Percentiles rank a stretch among this genome's conserved stretches.
Conservation (phyloP, 2,113 vertebrate genomes). For the Carollia perspicillata region DNA sequence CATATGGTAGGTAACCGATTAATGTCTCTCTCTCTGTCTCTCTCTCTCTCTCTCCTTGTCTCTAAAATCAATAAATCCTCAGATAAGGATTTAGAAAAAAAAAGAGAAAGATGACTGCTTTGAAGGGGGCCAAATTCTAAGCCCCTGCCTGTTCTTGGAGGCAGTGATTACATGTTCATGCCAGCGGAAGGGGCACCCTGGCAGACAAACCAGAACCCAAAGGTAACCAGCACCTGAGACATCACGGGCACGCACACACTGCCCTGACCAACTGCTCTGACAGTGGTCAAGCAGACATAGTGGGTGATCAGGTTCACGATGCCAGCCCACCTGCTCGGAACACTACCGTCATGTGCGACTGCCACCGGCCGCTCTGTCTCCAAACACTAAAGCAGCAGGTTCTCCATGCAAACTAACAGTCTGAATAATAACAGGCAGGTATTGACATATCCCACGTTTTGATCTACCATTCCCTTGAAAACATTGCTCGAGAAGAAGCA, state of each 20-base stretch:
- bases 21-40: too few species aligned
- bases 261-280: background rate
- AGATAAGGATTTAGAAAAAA: too few species aligned
- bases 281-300: background rate
- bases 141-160: conserved; percentile 65
- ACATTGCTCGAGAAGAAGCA: conserved; percentile 75
- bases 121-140: conserved; percentile 62
- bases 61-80: too few species aligned
- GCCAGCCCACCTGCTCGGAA: conserved; percentile 43
- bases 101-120: background rate
- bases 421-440: conserved; percentile 63
- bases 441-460: conserved; percentile 51
- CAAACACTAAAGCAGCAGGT: conserved; percentile 69
- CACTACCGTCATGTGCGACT: conserved; percentile 35
- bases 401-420: conserved; percentile 74
- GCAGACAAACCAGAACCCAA: conserved; percentile 75
- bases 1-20: too few species aligned
- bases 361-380: conserved; percentile 62
- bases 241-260: conserved; percentile 22
- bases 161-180: conserved; percentile 76
- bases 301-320: background rate
- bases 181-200: conserved; percentile 77
- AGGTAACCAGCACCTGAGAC: conserved; percentile 67
- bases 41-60: too few species aligned
- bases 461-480: conserved; percentile 66